Evolutionary conservation across 2,888 invertebrate species (phyloP), one percentile per base, ranked within the genome.

Genomic region (Invenusta paracnida): DNA sequence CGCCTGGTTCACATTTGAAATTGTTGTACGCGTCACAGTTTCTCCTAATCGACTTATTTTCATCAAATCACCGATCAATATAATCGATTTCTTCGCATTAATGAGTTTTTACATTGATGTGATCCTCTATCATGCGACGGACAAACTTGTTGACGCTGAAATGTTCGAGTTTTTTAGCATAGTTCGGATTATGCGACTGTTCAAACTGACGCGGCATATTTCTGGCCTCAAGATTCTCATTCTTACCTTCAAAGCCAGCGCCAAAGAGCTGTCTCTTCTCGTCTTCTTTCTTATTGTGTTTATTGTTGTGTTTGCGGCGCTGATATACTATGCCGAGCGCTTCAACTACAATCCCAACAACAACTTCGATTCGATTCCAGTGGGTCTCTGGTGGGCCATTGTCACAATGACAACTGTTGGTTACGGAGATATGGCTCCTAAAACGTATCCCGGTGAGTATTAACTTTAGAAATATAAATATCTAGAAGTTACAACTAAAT

Each of bases 351-450:
- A 97, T 92, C 96, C 96, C 5, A 94, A 95, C 89, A 98, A 97
- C 92, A 95, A 96, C 92, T 98, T 97, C 93, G 95, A 95, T 92
- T 95, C 95, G 90, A 96, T 97, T 89, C 96, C 96, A 0, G 94
- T 95, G 87, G 97, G 97, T 5, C 93, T 98, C 67, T 97, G 97
- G 97, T 97, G 97, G 97, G 96, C 97, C 29, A 95, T 97, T 88
- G 97, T 97, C 73, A 97, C 97, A 88, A 97, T 98, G 98, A 91
- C 91, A 95, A 96, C 96, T 30, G 96, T 97, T 83, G 96, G 96
- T 79, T 97, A 97, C 90, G 96, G 96, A 0, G 96, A 97, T 92
- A 96, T 96, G 87, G 81, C 81, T 0, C 87, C 87, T 0, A 87
- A 87, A 30, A 87, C 87, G 1, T 87, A 87, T 81, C 83, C 86